Evolutionary conservation across 2,888 invertebrate genomes (phyloP), one percentile per base, ranked within the genome.

Genomic region (Hydrotaea cyrtoneurina): DNA sequence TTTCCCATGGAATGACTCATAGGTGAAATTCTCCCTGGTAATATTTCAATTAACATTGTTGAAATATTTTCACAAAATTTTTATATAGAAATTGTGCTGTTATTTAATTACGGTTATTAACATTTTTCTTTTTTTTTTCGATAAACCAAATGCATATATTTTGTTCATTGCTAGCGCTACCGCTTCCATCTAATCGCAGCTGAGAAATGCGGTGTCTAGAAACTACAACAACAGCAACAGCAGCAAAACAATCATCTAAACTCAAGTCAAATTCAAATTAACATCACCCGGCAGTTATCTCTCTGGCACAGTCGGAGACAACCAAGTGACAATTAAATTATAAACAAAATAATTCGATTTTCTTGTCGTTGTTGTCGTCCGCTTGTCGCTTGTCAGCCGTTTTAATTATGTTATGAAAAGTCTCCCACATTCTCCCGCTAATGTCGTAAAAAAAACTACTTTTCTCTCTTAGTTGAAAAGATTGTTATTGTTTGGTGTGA

Each of bases 341-440:
- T 23, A 26, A 23, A 23, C 0, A 23, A 26, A 15, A 59, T 55
- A 26, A 59, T 15, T 59, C 26, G 23, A 13, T 8, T 57, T 57
- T 21, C 11, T 11, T 7, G 59, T 0, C 59, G 19, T 10, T 50
- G 3, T 23, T 15, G 59, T 59, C 26, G 26, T 13, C 26, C 2
- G 21, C 19, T n/a, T n/a, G n/a, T n/a, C 19, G 59, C 15, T 26
- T 36, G 36, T 43, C 21, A 17, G 39, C 3, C 19, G 66, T 19
- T 66, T 39, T 66, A 39, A 39, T 66, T 66, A 66, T 66, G 39
- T 13, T 66, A 13, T 66, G 66, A 43, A 7, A 66, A 66, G 39
- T 66, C 66, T 36, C n/a, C 17, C 31, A n/a, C 31, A 17, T 31
- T 31, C 39, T 39, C 10, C 39, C 39, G 39, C 10, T 1, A 8